Conservation (phyloP, 2,797 vertebrate species). For the Paedocypris micromegethes region DNA sequence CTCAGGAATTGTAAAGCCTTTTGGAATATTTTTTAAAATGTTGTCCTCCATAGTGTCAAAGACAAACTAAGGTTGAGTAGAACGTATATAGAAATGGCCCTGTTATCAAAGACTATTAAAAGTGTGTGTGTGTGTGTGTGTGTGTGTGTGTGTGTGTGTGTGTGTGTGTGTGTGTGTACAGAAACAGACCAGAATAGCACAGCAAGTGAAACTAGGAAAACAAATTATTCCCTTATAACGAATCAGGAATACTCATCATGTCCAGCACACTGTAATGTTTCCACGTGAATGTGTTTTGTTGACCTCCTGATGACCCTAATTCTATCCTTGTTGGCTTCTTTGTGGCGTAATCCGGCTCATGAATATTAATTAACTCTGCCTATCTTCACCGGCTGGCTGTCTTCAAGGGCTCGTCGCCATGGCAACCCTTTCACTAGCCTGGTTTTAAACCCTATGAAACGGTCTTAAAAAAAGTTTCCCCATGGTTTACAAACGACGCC, state of each 20-base stretch:
- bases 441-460: conserved; percentile 69
- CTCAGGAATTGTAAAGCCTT: too few species aligned
- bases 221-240: conserved; percentile 54
- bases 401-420: conserved; percentile 79
- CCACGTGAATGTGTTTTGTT: conserved; percentile 84
- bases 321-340: conserved; percentile 83
- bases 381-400: conserved; percentile 83
- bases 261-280: conserved; percentile 83
- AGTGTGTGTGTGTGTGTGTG: too few species aligned
- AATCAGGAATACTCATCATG: conserved; percentile 78
- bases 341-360: conserved; percentile 76
- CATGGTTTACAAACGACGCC: conserved; percentile 20
- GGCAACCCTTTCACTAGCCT: conserved; percentile 76
- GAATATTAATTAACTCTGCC: conserved; percentile 82
- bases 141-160: too few species aligned
- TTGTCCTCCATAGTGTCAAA: too few species aligned
- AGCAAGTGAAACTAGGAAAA: too few species aligned
- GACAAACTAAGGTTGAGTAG: too few species aligned
- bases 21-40: too few species aligned
- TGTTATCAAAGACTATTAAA: too few species aligned
- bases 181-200: too few species aligned
- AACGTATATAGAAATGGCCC: too few species aligned
- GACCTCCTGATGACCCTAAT: conserved; percentile 81
- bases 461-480: conserved; percentile 57
- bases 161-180: too few species aligned